A percentile compares a stretch with the other conserved stretches of the same genome.
Conservation (phyloP, 2,113 vertebrate genomes). For the Hylia prasina region DNA sequence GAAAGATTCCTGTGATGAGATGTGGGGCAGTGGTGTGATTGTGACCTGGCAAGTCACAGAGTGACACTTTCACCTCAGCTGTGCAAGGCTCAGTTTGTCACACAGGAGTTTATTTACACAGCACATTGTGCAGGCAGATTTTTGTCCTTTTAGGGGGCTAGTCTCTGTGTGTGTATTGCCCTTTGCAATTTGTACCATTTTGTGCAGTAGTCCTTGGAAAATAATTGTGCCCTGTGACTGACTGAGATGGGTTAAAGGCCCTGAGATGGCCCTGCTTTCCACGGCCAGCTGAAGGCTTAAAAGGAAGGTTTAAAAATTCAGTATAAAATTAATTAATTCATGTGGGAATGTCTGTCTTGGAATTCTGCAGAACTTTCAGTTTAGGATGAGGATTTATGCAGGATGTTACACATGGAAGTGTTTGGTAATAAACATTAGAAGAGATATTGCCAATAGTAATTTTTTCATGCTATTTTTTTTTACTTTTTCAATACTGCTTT, state of each 20-base stretch:
- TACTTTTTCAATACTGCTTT: background rate
- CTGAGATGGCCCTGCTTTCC: background rate
- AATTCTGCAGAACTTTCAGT: background rate
- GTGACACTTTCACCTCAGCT: background rate
- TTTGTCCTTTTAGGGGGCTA: background rate
- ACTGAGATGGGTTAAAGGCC: background rate
- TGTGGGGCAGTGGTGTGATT: background rate
- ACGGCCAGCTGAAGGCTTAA: background rate
- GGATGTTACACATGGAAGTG: background rate
- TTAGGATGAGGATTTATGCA: background rate
- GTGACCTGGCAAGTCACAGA: background rate
- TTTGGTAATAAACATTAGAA: background rate
- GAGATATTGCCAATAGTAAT: background rate
- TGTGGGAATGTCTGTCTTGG: background rate
- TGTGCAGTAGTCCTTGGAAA: background rate
- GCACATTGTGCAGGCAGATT: background rate
- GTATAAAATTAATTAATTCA: background rate
- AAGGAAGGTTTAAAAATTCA: background rate
- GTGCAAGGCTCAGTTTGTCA: background rate
- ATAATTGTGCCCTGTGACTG: background rate
- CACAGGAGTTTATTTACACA: background rate
- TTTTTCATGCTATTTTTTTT: too few relatives aligned
- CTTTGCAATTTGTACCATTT: background rate
- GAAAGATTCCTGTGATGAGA: background rate
- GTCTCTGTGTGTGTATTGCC: background rate